A percentile compares a stretch with the other conserved stretches of the same genome.
phyloP scores from a whole-genome alignment of 2,797 vertebrate species.

The Trichosurus vulpecula region DNA sequence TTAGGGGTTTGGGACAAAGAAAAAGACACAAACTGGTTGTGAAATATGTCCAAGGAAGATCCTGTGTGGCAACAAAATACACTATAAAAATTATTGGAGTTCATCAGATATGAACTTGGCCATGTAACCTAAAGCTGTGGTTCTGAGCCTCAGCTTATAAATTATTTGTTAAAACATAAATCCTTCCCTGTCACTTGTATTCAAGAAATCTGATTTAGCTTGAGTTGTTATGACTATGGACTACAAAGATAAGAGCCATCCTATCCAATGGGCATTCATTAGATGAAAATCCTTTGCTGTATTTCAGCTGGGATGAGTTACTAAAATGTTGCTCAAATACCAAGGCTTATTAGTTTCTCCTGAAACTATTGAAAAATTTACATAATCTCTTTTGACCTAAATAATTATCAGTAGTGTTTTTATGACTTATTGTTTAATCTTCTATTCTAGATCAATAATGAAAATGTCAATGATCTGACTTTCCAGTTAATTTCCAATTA shows the following conservation, averaged over 20 bases:
- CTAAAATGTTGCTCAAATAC: not conserved
- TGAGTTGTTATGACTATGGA: not conserved
- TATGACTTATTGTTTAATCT: conserved; percentile 13
- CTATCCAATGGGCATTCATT: not conserved
- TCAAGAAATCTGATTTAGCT: not conserved
- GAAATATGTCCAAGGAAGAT: not conserved
- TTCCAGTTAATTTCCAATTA: conserved; percentile 13
- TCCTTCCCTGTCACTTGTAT: not conserved
- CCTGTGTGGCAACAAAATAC: not conserved
- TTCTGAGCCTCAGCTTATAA: not conserved
- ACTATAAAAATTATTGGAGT: not conserved
- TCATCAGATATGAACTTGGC: not conserved
- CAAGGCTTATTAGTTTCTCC: conserved; percentile 23
- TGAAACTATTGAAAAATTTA: conserved; percentile 31
- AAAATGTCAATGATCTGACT: conserved; percentile 2
- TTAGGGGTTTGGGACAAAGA: not conserved
- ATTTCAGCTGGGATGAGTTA: not conserved
- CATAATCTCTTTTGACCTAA: conserved; percentile 2
- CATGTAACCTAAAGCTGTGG: not conserved
- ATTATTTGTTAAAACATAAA: not conserved
- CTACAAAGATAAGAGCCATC: not conserved
- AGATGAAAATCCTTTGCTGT: not conserved
- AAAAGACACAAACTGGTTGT: not conserved
- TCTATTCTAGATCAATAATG: conserved; percentile 10
- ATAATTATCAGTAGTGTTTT: conserved; percentile 11